phyloP scores from a whole-genome alignment of 2,797 vertebrate species.

The Gastrophryne carolinensis region DNA sequence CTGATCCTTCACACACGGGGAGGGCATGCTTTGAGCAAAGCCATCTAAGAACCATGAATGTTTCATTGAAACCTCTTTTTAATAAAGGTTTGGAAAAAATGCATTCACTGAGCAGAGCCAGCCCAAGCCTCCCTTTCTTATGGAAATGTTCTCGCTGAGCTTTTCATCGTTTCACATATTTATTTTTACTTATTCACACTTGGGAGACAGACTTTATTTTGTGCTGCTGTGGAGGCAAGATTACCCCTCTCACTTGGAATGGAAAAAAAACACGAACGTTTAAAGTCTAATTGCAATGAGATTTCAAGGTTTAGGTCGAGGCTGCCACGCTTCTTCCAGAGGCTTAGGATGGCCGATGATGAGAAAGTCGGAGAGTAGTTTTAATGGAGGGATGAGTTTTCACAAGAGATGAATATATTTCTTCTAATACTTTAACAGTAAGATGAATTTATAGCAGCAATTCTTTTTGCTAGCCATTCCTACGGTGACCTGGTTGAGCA shows the following conservation, averaged over 20 bases:
- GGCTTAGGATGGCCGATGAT: not conserved
- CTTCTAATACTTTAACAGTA: too few relatives aligned
- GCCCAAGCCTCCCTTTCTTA: constrained; percentile 34
- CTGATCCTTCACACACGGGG: constrained; percentile 26
- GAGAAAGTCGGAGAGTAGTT: not conserved
- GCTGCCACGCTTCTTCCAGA: not conserved
- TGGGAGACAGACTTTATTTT: constrained; percentile 47
- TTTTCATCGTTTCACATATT: constrained; percentile 44
- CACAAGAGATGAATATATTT: not conserved
- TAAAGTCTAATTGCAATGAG: constrained; percentile 40
- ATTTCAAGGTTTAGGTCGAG: constrained; percentile 30
- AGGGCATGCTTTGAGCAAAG: constrained; percentile 24
- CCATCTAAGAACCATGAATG: constrained; percentile 40
- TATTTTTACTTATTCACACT: constrained; percentile 48
- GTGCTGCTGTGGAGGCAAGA: constrained; percentile 32
- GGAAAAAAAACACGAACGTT: constrained; percentile 16
- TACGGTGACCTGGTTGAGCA: too few relatives aligned
- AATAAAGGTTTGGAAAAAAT: constrained; percentile 41
- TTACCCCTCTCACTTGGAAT: constrained; percentile 30
- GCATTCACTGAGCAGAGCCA: constrained; percentile 16
- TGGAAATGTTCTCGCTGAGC: constrained; percentile 37
- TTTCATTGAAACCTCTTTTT: constrained; percentile 44
- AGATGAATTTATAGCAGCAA: too few relatives aligned
- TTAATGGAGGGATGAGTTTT: not conserved
- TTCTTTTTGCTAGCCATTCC: too few relatives aligned